Evolutionary conservation across 37 sponge, comb jelly and placozoan genomes (phyloP), one percentile per base, ranked within the genome.

Genomic region (Ephydatia muelleri): DNA sequence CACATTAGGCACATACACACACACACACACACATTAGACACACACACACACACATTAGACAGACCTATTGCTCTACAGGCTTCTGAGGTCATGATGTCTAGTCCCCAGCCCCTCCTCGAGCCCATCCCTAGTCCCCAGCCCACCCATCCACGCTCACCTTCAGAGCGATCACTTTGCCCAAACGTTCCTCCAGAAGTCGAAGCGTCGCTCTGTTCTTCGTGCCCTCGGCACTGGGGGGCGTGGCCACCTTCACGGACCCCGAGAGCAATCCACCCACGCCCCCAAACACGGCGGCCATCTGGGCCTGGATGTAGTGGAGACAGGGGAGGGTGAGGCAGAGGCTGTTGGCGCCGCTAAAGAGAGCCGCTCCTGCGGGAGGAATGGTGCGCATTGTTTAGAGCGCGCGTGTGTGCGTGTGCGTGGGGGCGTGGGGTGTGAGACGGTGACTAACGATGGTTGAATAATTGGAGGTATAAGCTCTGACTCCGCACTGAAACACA

Each of bases 271-370:
- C 16, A 1, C 57, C 57, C 57, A 57, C 57, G 16, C 57, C 19
- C 16, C 57, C 57, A 21, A 11, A 57, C 57, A 84, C n/a, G 5
- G 39, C 28, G 25, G 74, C 0, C 66, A 85, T 34, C 77, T 77
- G 85, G 66, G 40, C 76, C 77, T 85, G 82, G 8, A 90, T 37
- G 73, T 82, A 85, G 68, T 70, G 73, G 65, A 90, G 73, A 69
- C 86, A 85, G 27, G 86, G 76, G 0, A 73, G 38, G 66, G 82
- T 85, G n/a, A 90, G 82, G 35, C 86, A 90, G 37, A 90, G 91
- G 30, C 83, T 90, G 78, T 82, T 82, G 38, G 81, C 66, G 6
- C 91, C 91, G 65, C 57, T 36, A 38, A 82, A 90, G 23, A 90
- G 86, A 27, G 37, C 65, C 3, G 70, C 67, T 38, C 74, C 90